These are phyloP conservation scores for Mola mola DNA, from an alignment of 2,113 vertebrate genomes.

Conservation along the genomic window DNA sequence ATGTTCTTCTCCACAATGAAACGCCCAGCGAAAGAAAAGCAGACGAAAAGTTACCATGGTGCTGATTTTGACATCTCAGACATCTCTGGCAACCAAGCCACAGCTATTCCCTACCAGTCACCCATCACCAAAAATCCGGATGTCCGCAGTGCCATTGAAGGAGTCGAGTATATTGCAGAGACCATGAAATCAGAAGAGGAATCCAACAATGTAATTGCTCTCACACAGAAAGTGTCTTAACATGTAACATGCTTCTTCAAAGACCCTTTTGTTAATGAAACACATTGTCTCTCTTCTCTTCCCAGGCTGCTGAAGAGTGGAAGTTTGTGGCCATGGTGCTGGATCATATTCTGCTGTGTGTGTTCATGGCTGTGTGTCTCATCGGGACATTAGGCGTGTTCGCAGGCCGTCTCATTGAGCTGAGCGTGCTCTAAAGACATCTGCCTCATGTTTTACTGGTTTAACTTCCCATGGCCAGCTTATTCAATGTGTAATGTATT, in stretches of 20 bases:
- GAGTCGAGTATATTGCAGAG: slow-evolving; percentile 95
- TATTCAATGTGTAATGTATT: slow-evolving; percentile 4
- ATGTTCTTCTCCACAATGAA: slow-evolving; percentile 99
- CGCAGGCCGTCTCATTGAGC: slow-evolving; percentile 92
- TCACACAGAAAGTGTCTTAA: neutral
- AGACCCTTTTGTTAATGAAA: slow-evolving; percentile 4
- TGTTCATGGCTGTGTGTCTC: slow-evolving; percentile 96
- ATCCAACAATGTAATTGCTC: slow-evolving; percentile 87
- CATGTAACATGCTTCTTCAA: neutral
- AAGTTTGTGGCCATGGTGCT: slow-evolving; percentile 98
- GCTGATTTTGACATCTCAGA: slow-evolving; percentile 94
- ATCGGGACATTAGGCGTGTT: slow-evolving; percentile 93
- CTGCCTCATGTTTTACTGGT: neutral
- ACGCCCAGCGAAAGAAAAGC: slow-evolving; percentile 88
- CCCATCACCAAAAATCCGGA: slow-evolving; percentile 91
- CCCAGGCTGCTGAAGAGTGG: slow-evolving; percentile 96
- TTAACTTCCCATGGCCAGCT: neutral
- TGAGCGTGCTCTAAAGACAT: slow-evolving; percentile 83
- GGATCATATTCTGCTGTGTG: slow-evolving; percentile 94
- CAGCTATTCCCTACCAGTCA: slow-evolving; percentile 87
- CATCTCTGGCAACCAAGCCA: slow-evolving; percentile 90
- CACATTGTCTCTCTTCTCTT: slow-evolving; percentile 73
- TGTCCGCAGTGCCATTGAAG: slow-evolving; percentile 94
- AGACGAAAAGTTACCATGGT: slow-evolving; percentile 84
- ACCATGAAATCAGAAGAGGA: slow-evolving; percentile 96